phyloP scores from a whole-genome alignment of 2,797 vertebrate species.

The Poecilia wingei region DNA sequence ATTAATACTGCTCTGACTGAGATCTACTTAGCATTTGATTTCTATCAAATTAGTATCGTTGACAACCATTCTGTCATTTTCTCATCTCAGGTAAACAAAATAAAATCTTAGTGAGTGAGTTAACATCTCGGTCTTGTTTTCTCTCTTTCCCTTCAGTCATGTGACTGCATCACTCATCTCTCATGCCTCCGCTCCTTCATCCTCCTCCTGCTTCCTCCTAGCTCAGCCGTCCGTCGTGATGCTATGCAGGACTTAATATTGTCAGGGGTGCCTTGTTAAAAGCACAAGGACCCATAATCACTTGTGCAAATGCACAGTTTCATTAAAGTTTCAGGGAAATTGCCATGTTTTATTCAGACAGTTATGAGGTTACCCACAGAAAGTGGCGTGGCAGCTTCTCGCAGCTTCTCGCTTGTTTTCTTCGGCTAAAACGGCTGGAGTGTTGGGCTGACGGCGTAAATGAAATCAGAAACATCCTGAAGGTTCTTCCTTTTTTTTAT shows the following conservation, averaged over 20 bases:
- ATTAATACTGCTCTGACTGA: conserved; percentile 29
- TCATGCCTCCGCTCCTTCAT: conserved; percentile 6
- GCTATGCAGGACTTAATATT: conserved; percentile 64
- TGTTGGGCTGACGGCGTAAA: neutral
- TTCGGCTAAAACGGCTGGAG: neutral
- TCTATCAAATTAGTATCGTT: conserved; percentile 15
- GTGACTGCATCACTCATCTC: conserved; percentile 18
- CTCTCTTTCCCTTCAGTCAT: conserved; percentile 23
- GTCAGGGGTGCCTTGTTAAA: conserved; percentile 71
- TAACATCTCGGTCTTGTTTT: conserved; percentile 15
- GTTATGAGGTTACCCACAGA: conserved; percentile 77
- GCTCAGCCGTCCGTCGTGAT: conserved; percentile 4
- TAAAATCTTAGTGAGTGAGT: neutral
- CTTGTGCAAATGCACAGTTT: conserved; percentile 74
- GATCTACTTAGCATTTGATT: neutral
- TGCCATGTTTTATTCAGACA: conserved; percentile 83
- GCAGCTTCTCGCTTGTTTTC: conserved; percentile 35
- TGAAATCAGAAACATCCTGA: conserved; percentile 47
- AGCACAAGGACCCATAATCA: conserved; percentile 71
- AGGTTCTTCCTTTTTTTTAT: conserved; percentile 15
- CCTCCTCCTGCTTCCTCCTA: conserved; percentile 1
- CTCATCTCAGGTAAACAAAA: neutral
- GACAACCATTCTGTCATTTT: neutral
- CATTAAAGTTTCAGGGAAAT: conserved; percentile 81
- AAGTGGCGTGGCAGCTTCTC: conserved; percentile 45